Evolutionary conservation across 2,888 invertebrate species (phyloP), one percentile per base, ranked within the genome.

Genomic region (Chrysolina oricalcia): DNA sequence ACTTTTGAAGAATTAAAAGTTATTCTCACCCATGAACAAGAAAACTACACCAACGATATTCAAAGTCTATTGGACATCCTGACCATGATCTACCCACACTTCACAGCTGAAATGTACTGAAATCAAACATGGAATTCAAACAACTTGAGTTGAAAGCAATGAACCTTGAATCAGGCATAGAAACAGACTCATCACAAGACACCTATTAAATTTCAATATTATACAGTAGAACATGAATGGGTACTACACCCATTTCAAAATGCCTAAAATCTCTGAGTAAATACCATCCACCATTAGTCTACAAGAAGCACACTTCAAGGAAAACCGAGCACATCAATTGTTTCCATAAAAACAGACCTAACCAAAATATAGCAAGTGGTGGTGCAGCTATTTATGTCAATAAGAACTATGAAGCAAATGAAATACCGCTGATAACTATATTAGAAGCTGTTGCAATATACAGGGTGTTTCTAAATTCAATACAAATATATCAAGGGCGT

Each of bases 211-310:
- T 21, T 21, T 56, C 56, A 56, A 56, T 10, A 17, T 70, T 13
- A 13, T 59, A 56, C 59, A 46, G 21, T 70, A 62, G 70, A 59
- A 70, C 19, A 21, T 70, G 1, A 62, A 70, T 70, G 70, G 59
- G 27, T 70, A 19, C 21, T 59, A 59, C 27, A 13, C 21, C 59
- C 59, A 70, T 70, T 27, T 23, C 1, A 62, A 59, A 41, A 70
- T 70, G 70, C 19, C 59, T 1, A 35, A 41, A 23, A 21, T 43
- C n/a, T 23, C 8, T 9, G 69, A 70, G 43, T 17, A 21, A 19
- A 10, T 2, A 13, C 66, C 46, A 4, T 13, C 19, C 13, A 23
- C 46, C 6, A 19, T 66, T 23, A 5, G 48, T 23, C 2, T 66
- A 9, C 46, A 46, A 17, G 66, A 66, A 66, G 46, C 66, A 13